These are phyloP conservation scores for Tiaroga cobitis DNA, from an alignment of 2,797 vertebrate species.

Conservation along the genomic window DNA sequence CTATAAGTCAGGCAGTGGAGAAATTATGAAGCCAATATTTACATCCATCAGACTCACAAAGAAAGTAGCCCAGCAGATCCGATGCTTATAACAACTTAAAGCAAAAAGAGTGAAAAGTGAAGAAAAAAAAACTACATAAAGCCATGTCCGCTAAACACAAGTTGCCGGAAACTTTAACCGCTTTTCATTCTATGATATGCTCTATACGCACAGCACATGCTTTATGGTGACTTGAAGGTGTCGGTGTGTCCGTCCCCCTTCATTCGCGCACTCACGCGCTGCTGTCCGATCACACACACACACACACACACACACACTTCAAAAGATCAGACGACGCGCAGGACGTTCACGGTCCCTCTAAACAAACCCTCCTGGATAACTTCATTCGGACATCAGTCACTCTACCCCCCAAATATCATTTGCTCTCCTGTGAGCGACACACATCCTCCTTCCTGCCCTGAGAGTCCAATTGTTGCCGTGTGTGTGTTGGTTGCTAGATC, in stretches of 20 bases:
- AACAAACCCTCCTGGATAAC: conserved; percentile 54
- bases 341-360: conserved; percentile 65
- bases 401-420: conserved; percentile 40
- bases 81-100: conserved; percentile 30
- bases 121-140: neutral
- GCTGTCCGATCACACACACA: conserved; percentile 75
- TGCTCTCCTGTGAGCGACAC: conserved; percentile 58
- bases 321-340: conserved; percentile 76
- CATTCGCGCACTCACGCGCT: conserved; percentile 65
- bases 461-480: conserved; percentile 75
- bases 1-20: neutral
- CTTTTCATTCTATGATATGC: conserved; percentile 19
- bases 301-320: conserved; percentile 69
- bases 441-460: conserved; percentile 65
- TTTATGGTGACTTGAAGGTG: conserved; percentile 77
- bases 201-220: conserved; percentile 18
- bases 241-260: conserved; percentile 59
- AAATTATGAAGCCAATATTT: conserved; percentile 11
- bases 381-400: conserved; percentile 60
- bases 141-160: conserved; percentile 7
- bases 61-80: conserved; percentile 14
- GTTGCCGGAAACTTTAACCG: conserved; percentile 33
- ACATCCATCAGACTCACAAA: conserved; percentile 21
- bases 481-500: conserved; percentile 87
- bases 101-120: neutral